Base-by-base conservation (phyloP, 2,113 vertebrate genomes). In the Elachura formosa region DNA sequence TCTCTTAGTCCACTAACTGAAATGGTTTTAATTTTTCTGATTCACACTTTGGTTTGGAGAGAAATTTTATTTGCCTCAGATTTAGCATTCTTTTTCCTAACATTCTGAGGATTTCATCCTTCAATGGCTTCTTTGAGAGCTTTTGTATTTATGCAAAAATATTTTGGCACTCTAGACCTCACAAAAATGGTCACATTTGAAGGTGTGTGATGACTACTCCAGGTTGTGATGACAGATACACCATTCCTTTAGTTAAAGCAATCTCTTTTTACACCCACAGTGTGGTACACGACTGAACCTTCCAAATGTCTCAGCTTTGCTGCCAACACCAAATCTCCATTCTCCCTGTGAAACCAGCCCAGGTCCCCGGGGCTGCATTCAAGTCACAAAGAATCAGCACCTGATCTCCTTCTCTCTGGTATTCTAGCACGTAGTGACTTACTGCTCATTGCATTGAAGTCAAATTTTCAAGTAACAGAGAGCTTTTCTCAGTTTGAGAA, bases 281-380 rank as follows among this genome's bases (percentile, higher is more conserved):
- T 0, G 5, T 54, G 20, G 12, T 52, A 5, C 10, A 11, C 0
- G 4, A 22, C 31, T 45, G 69, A 54, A 52, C 11, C 34, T 41
- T 15, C n/a, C 18, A 46, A 54, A 49, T 1, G 3, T 2, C 41
- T 71, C 79, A 31, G 41, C 40, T 61, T 19, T 26, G 48, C 41
- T 69, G 55, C 41, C 83, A 74, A 4, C 29, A 5, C 26, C 36
- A 59, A 14, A 56, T 25, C 14, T 21, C 10, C 15, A 29, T n/a
- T 40, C 40, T 26, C 29, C 3, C 49, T 61, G 4, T 61, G 74
- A 59, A 74, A 8, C 33, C 68, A 81, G 9, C 21, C 40, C 23
- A 3, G 34, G 0, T 36, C 20, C 55, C 66, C 46, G 3, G 6
- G 29, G 29, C 29, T 84, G 54, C 12, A 9, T 18, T 24, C 54